phyloP scores from a whole-genome alignment of 2,888 invertebrate genomes.

The Antheraea yamamai region DNA sequence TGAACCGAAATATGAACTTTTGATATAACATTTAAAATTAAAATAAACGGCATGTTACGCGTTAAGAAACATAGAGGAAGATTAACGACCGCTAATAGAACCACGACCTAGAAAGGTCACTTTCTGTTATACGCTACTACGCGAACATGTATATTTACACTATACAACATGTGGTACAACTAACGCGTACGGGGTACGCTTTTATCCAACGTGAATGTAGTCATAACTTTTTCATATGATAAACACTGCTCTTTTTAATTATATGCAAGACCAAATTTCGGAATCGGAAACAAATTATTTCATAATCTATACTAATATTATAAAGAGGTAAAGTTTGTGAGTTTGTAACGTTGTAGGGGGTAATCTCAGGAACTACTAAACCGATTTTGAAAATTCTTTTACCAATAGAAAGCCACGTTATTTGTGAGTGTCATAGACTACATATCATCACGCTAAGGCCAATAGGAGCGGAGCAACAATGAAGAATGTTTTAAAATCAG shows the following conservation, averaged over 20 bases:
- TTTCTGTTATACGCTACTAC: conserved; percentile 33
- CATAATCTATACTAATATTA: too few species aligned
- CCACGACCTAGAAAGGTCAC: conserved; percentile 57
- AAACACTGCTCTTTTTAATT: not conserved
- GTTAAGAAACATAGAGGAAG: conserved; percentile 39
- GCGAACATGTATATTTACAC: conserved; percentile 17
- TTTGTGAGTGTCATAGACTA: too few species aligned
- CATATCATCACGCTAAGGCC: too few species aligned
- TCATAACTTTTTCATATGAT: not conserved
- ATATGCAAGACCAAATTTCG: not conserved
- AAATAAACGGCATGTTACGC: not conserved
- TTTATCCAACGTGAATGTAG: not conserved
- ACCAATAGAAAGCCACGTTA: too few species aligned
- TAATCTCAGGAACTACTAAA: too few species aligned
- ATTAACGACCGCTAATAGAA: conserved; percentile 43
- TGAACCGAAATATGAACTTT: not conserved
- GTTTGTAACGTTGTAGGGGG: too few species aligned
- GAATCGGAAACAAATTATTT: not conserved
- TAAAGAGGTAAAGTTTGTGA: too few species aligned
- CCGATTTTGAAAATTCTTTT: too few species aligned
- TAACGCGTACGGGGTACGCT: not conserved
- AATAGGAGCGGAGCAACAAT: too few species aligned
- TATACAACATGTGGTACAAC: conserved; percentile 18
- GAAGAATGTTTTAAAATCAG: too few species aligned
- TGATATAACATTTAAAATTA: not conserved